Base-by-base conservation (phyloP, 2,888 invertebrate species). In the Papilio protenor region DNA sequence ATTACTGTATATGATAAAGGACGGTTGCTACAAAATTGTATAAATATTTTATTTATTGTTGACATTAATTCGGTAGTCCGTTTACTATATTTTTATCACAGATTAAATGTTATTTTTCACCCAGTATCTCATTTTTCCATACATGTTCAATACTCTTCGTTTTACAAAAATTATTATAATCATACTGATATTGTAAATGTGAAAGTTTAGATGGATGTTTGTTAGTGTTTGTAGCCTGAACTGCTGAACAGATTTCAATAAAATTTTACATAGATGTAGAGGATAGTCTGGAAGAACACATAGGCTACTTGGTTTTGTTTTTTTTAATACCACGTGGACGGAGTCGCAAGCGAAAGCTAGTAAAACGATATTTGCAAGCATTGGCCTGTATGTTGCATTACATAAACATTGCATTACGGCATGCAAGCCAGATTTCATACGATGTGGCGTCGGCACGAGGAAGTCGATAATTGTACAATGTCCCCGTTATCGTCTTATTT, bases 341-440 rank as follows among this genome's bases (percentile, higher is more conserved):
- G 33, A 33, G 33, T 33, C 33, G 5, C 33, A 4, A 4, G 33
- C 33, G 6, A 33, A 33, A 33, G 33, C 33, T 33, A 33, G 55
- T 45, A 69, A n/a, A 45, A 45, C 45, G 40, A 45, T 69, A 45
- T 21, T 45, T 45, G 33, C 18, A 66, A 40, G n/a, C 21, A 45
- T 69, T 69, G 45, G 45, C n/a, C 40, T 45, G 40, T 21, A 66
- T 40, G 64, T 45, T 66, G 27, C 11, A 47, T 74, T 74, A 74
- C 23, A 74, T 61, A 74, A 74, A 77, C 66, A 55, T 47, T 66
- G 47, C 55, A 77, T 73, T 77, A 23, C 64, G 27, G 47, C 64
- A 59, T 74, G 52, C 77, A 74, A 73, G 55, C 27, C 49, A 10
- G n/a, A 69, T 73, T 77, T 74, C 27, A 73, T 69, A 64, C 70